These are phyloP conservation scores for Leucophenga montana DNA, from an alignment of 2,888 invertebrate species.

Conservation along the genomic window DNA sequence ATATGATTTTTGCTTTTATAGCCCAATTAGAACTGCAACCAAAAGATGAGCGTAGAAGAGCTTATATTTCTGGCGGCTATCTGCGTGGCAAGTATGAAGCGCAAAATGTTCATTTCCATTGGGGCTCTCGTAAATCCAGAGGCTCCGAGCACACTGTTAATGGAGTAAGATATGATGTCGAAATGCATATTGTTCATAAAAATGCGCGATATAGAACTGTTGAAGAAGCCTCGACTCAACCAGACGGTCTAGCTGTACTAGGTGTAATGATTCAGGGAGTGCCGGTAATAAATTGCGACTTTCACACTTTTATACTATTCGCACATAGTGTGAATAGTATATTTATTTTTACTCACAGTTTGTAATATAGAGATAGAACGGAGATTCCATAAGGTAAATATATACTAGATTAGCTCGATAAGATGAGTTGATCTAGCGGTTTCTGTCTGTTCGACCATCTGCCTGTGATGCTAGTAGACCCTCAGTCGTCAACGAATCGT, in stretches of 20 bases:
- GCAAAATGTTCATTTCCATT: conserved; percentile 77
- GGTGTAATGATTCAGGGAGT: conserved; percentile 76
- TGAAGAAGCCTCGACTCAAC: conserved; percentile 73
- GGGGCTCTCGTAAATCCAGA: conserved; percentile 79
- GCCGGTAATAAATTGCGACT: conserved; percentile 30
- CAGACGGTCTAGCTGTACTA: conserved; percentile 78
- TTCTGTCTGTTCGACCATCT: too few species aligned
- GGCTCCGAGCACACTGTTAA: conserved; percentile 76
- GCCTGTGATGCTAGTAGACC: too few species aligned
- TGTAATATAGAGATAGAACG: background rate
- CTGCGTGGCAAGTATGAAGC: conserved; percentile 55
- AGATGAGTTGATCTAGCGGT: too few species aligned
- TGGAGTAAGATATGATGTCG: conserved; percentile 75
- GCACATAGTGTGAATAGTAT: background rate
- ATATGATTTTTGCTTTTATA: conserved; percentile 39
- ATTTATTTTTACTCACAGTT: background rate
- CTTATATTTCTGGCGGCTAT: conserved; percentile 55
- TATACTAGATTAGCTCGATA: too few species aligned
- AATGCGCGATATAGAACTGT: conserved; percentile 75
- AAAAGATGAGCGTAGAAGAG: conserved; percentile 41
- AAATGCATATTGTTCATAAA: conserved; percentile 81
- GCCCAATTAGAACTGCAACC: conserved; percentile 46
- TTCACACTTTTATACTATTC: too few species aligned
- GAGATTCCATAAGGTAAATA: background rate
- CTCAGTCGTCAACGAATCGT: too few species aligned